Conservation (phyloP, 2,888 invertebrate species). For the Cataglyphis livida region DNA sequence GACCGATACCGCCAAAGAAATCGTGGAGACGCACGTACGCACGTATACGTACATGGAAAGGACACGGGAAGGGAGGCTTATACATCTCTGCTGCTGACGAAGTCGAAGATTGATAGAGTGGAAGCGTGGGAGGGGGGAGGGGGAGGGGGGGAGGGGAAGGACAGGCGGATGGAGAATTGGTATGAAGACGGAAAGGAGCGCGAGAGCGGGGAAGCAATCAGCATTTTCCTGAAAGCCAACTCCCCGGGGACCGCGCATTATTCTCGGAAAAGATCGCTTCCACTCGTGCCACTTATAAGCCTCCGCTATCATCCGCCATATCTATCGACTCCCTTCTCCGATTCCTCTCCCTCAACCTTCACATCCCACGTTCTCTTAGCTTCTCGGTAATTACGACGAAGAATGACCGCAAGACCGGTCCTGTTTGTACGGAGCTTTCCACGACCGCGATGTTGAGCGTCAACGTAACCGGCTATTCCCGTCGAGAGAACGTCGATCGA, state of each 20-base stretch:
- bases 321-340: slow-evolving; percentile 32
- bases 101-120: slow-evolving; percentile 53
- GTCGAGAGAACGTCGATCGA: slow-evolving; percentile 29
- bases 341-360: slow-evolving; percentile 32
- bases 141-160: slow-evolving; percentile 40
- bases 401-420: slow-evolving; percentile 74
- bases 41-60: not conserved
- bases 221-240: slow-evolving; percentile 78
- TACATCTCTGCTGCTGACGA: slow-evolving; percentile 40
- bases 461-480: slow-evolving; percentile 23
- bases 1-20: not conserved
- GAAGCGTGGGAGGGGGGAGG: slow-evolving; percentile 42
- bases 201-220: slow-evolving; percentile 75
- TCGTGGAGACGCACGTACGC: slow-evolving; percentile 7
- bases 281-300: slow-evolving; percentile 68
- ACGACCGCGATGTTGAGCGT: slow-evolving; percentile 56
- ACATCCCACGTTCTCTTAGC: slow-evolving; percentile 66
- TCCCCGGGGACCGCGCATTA: slow-evolving; percentile 75
- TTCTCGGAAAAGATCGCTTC: slow-evolving; percentile 75
- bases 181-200: slow-evolving; percentile 51
- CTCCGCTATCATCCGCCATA: slow-evolving; percentile 57
- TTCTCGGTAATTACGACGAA: slow-evolving; percentile 77
- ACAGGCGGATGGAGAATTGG: slow-evolving; percentile 63
- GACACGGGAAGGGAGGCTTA: not conserved
- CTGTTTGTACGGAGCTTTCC: slow-evolving; percentile 72